A percentile compares a stretch with the other conserved stretches of the same genome.
phyloP scores from a whole-genome alignment of 2,113 vertebrate species.

The Myiagra hebetior region DNA sequence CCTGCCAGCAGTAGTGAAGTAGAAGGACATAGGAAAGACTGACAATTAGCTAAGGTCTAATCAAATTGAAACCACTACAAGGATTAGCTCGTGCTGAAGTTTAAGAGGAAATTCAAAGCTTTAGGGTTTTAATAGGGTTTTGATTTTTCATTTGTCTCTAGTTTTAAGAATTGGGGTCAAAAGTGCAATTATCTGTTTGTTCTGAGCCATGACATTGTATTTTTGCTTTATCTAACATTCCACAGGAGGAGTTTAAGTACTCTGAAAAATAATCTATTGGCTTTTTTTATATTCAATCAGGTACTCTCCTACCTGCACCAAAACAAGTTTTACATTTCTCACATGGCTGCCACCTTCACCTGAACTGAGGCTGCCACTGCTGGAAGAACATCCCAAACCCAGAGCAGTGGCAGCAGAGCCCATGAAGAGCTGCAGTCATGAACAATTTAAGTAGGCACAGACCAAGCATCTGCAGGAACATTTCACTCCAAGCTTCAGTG shows the following conservation, averaged over 20 bases:
- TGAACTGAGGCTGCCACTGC: not conserved
- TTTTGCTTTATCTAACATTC: not conserved
- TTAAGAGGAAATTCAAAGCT: not conserved
- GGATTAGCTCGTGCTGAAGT: not conserved
- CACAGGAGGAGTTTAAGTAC: too few species aligned
- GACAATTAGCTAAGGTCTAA: not conserved
- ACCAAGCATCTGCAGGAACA: not conserved
- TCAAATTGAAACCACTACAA: not conserved
- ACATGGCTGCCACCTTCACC: not conserved
- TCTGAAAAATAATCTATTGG: not conserved
- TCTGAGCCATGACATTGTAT: not conserved
- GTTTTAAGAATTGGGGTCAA: not conserved
- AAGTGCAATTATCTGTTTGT: not conserved
- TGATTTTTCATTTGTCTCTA: not conserved
- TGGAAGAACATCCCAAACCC: not conserved
- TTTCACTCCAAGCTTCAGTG: not conserved
- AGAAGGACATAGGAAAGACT: not conserved
- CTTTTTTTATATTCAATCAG: not conserved
- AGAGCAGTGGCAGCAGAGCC: not conserved
- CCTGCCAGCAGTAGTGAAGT: not conserved
- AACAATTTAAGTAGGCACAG: not conserved
- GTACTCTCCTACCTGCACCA: not conserved
- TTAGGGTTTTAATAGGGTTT: not conserved
- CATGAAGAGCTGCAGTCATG: accelerated
- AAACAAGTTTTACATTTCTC: not conserved